These are phyloP conservation scores for Mirounga angustirostris DNA, from an alignment of 2,113 vertebrate species.

Conservation along the genomic window DNA sequence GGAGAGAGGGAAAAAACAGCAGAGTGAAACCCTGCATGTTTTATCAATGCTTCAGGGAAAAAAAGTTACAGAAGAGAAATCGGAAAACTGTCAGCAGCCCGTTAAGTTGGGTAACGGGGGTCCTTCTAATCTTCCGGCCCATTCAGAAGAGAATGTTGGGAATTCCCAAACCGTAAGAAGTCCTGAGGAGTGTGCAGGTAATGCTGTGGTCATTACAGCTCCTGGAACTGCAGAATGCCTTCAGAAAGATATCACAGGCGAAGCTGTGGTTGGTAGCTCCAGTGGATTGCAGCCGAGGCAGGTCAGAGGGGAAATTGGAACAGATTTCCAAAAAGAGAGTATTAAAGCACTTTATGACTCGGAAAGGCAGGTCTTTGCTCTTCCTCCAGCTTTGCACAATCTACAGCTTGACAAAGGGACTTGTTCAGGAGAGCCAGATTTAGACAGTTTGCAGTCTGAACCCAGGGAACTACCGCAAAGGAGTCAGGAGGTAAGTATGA, in stretches of 20 bases:
- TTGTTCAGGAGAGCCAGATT: neutral
- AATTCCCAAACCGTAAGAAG: constrained; percentile 37
- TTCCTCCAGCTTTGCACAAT: constrained; percentile 50
- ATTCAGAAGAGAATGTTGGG: constrained; percentile 24
- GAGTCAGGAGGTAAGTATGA: neutral
- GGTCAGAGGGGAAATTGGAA: constrained; percentile 61
- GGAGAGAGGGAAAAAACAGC: constrained; percentile 60
- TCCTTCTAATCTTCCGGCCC: constrained; percentile 30
- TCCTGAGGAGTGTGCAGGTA: neutral
- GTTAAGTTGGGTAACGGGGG: constrained; percentile 37
- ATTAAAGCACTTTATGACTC: constrained; percentile 67
- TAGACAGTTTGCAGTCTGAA: constrained; percentile 50
- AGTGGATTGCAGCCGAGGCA: constrained; percentile 36
- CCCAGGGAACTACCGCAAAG: constrained; percentile 56
- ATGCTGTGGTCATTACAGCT: neutral
- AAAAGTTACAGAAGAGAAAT: constrained; percentile 46
- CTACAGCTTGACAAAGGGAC: constrained; percentile 55
- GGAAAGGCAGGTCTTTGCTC: constrained; percentile 68
- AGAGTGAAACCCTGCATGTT: neutral
- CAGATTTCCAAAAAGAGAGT: constrained; percentile 54
- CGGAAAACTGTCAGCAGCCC: constrained; percentile 45
- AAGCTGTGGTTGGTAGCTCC: neutral
- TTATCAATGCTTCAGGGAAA: constrained; percentile 35
- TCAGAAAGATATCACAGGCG: neutral
- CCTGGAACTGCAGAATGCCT: neutral